Evolutionary conservation across 2,888 invertebrate genomes (phyloP), one percentile per base, ranked within the genome.

Genomic region (Ceriagrion tenellum): DNA sequence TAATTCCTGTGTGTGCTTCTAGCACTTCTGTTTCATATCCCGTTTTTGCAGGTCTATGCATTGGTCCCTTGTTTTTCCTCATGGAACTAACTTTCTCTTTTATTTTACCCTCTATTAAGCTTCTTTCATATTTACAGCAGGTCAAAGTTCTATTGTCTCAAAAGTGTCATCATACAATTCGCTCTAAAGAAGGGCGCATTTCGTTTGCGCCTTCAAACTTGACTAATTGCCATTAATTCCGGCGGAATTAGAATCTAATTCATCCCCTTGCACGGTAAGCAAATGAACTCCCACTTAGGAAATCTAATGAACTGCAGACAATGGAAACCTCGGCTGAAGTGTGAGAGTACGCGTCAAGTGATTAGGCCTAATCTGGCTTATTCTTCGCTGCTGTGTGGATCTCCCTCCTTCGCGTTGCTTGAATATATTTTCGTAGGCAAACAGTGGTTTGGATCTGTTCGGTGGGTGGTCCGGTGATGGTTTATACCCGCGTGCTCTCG

Each of bases 321-420:
- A 47, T 26, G 89, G 18, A 10, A 89, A 3, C 47, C 40, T 40
- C 88, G 20, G 35, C 40, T 55, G 55, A n/a, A n/a, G 63, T 59
- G 59, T 8, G 47, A 69, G 69, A 23, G 47, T 93, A 35, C 81
- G 81, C 35, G 81, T 30, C 81, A 69, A 93, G 93, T 93, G 93
- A 93, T 93, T 93, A 47, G 93, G 93, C 63, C 63, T 69, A 93
- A 93, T 89, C 89, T 55, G 55, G 55, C 89, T 89, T n/a, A 89
- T 93, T 93, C 93, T 81, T 59, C 69, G 26, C 26, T 30, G 69
- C 59, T 59, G 35, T 35, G 10, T 69, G n/a, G 35, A 81, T 35
- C 18, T 81, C 81, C 26, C 81, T 81, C 81, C 18, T 35, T 35
- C 81, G 0, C 30, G 35, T 35, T 35, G 35, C 16, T 35, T 81